These are phyloP conservation scores for Hecatera dysodea DNA, from an alignment of 2,888 invertebrate genomes.

Conservation along the genomic window DNA sequence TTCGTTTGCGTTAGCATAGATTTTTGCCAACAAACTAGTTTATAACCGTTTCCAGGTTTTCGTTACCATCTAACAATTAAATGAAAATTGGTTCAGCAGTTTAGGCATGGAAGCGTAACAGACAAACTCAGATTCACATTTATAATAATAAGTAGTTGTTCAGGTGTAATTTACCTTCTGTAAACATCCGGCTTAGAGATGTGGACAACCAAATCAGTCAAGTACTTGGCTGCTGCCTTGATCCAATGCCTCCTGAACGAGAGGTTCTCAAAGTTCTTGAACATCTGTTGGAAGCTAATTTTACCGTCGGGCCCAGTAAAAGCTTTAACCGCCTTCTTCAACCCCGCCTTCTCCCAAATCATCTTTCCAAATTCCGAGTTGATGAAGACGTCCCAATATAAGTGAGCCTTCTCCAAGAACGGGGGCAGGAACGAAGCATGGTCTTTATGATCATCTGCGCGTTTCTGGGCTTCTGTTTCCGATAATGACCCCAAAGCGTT, in stretches of 20 bases:
- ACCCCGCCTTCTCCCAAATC: conserved; percentile 93
- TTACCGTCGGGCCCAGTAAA: conserved; percentile 93
- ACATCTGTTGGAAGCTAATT: conserved; percentile 93
- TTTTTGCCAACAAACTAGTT: too few relatives aligned
- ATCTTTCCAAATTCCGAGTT: conserved; percentile 95
- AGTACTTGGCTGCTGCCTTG: conserved; percentile 93
- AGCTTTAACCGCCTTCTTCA: conserved; percentile 92
- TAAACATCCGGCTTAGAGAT: conserved; percentile 94
- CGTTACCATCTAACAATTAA: too few relatives aligned
- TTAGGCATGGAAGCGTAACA: too few relatives aligned
- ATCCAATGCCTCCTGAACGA: conserved; percentile 96
- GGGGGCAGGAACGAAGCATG: conserved; percentile 94
- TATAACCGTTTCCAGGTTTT: too few relatives aligned
- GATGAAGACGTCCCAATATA: conserved; percentile 95
- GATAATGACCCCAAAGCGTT: conserved; percentile 92
- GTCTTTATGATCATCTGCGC: conserved; percentile 92
- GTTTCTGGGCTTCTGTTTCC: conserved; percentile 91
- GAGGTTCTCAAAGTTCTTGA: conserved; percentile 95
- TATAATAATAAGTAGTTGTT: too few relatives aligned
- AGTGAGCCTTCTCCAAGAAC: conserved; percentile 91
- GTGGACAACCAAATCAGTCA: conserved; percentile 94
- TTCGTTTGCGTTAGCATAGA: too few relatives aligned
- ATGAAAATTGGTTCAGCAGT: too few relatives aligned
- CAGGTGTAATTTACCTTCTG: conserved; percentile 89
- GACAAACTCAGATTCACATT: too few relatives aligned